Evolutionary conservation across 2,888 invertebrate genomes (phyloP), one percentile per base, ranked within the genome.

Genomic region (Lissocephala sabroskyi): DNA sequence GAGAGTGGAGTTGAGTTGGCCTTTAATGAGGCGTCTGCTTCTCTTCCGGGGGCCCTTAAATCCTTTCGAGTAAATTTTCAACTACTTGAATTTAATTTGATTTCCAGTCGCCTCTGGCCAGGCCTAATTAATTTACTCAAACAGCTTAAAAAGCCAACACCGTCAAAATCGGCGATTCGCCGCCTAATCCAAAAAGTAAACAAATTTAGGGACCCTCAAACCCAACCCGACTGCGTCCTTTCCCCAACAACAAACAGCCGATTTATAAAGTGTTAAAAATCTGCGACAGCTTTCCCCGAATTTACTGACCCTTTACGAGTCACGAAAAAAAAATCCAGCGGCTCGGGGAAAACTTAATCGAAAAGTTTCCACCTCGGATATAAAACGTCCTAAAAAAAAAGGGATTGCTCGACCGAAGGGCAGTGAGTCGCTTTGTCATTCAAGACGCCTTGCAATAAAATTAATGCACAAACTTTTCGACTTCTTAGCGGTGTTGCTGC

Each of bases 401-500:
- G 13, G 18, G 2, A 39, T 6, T 10, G 6, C 26, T 26, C 42
- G 13, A 42, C 13, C 32, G 17, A 42, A 18, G 23, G 13, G 35
- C 23, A 3, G 3, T 23, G 23, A 5, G 3, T 23, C 7, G 23
- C 23, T n/a, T 62, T 73, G 78, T 62, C 78, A 56, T 56, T 71
- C 56, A 56, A 66, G 71, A 55, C 62, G 77, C 55, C 56, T 51
- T 62, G 77, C 79, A 71, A 76, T 76, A 67, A 78, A 73, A 73
- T 73, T 73, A 73, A 73, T 73, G 71, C 77, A 67, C 53, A 79
- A 73, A 79, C 55, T 73, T 71, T 71, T 54, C 51, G 30, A 16
- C 13, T 52, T 54, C 57, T 44, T 42, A n/a, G n/a, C n/a, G n/a
- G n/a, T 26, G 6, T 47, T 36, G 45, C 50, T 50, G 53, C 29